Evolutionary conservation across 2,797 vertebrate species (phyloP), one percentile per base, ranked within the genome.

Genomic region (Eulemur rubriventer): DNA sequence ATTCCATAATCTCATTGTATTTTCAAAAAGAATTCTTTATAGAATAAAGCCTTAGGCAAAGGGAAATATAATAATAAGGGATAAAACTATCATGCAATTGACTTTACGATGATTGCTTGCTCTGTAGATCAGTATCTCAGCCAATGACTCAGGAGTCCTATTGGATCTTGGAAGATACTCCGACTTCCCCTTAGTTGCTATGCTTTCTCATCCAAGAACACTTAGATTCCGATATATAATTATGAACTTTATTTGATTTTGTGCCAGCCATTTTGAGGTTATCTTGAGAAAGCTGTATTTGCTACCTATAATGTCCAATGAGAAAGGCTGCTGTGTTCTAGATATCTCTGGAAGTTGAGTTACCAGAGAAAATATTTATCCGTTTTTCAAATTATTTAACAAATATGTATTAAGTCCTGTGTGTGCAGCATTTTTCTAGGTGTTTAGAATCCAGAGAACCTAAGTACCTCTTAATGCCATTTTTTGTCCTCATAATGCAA

Each of bases 21-120:
- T 94, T 97, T 92, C 43, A 59, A 81, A 89, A 87, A 63, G 46
- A 80, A 50, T 43, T 59, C 8, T 48, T 89, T 95, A 26, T 87
- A 85, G 55, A 85, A 87, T 79, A 76, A 95, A 85, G 61, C 57
- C 69, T 3, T 73, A 69, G 73, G 79, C 46, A 93, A 69, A 87
- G 22, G 7, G 16, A 91, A 75, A 67, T 78, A 65, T 38, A 83
- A 92, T 59, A 82, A 93, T 89, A 67, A 35, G 18, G 82, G 57
- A 80, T 72, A 91, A 92, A 75, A 18, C 59, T 86, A 69, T 69
- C 63, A 43, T 38, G 8, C 57, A 69, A 82, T 88, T 95, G 88
- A 83, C 93, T 81, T 91, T 96, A 83, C 28, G 70, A 14, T n/a
- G 85, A 89, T 91, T 76, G 2, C 41, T 96, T 92, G 35, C 67